Evolutionary conservation across 2,888 invertebrate genomes (phyloP), one percentile per base, ranked within the genome.

Genomic region (Stenodera caucasica): DNA sequence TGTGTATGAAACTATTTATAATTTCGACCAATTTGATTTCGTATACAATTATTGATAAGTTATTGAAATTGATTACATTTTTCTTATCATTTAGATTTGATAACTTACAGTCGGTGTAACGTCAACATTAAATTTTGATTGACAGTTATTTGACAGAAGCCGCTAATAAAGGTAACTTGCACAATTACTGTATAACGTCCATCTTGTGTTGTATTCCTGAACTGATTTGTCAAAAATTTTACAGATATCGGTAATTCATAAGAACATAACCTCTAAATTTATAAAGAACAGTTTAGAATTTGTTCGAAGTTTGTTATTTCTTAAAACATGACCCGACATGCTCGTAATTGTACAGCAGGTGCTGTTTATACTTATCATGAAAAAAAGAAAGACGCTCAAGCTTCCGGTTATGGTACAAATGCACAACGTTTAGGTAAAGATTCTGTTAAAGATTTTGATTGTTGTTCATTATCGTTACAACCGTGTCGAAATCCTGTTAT

Each of bases 291-390:
- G 7, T 15, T 15, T 37, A 6, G 8, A 15, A 15, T n/a, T 5
- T 37, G n/a, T 6, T 37, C 8, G 15, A 0, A 12, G 2, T n/a
- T 45, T 33, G 33, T 33, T 2, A n/a, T 12, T 1, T 45, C 5
- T 6, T 23, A n/a, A 23, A 40, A 70, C 70, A 96, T 96, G 96
- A 96, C 96, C 0, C 86, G 99, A 56, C 99, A 99, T 78, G 98
- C 97, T 9, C 90, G 95, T 80, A 99, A 99, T 82, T 96, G 96
- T 75, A 99, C 99, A 1, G 98, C 99, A 0, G 96, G 97, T 58
- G 94, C 98, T 8, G 98, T 98, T 9, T 99, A 99, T 78, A 96
- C 98, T 0, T 98, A 99, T 74, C 94, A 97, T 73, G 99, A 99
- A 78, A 94, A 96, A 81, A 92, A 96, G 79, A 96, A 96, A 77